Percentiles rank a stretch among this genome's conserved stretches.
Conservation (phyloP, 2,888 invertebrate genomes). For the Calameuta idolon region DNA sequence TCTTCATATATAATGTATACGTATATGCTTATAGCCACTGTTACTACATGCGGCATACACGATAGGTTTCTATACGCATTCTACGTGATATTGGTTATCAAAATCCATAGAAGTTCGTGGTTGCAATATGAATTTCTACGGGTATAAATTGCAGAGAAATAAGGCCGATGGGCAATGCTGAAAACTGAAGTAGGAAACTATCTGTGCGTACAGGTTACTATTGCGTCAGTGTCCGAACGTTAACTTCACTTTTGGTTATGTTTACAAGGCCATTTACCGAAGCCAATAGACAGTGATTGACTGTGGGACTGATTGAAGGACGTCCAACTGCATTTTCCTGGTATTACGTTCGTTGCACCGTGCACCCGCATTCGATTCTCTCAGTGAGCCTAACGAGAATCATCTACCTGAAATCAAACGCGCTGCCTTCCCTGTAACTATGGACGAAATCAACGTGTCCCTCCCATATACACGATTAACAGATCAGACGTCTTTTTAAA, state of each 20-base stretch:
- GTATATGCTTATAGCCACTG: neutral
- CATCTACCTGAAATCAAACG: neutral
- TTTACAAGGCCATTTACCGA: neutral
- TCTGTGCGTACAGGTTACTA: neutral
- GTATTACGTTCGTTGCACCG: neutral
- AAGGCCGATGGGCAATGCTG: neutral
- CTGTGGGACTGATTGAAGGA: neutral
- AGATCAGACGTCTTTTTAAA: neutral
- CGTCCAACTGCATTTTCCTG: neutral
- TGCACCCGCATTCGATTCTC: neutral
- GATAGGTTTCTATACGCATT: neutral
- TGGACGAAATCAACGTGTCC: neutral
- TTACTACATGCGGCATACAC: neutral
- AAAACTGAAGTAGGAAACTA: neutral
- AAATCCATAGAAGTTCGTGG: neutral
- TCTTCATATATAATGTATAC: neutral
- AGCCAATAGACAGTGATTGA: neutral
- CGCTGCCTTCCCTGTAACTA: neutral
- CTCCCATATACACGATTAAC: neutral
- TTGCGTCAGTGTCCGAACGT: neutral
- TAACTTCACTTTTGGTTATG: neutral
- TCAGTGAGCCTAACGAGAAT: neutral
- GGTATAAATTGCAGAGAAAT: neutral
- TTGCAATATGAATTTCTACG: neutral
- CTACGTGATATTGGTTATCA: neutral